Percentiles rank a stretch among this genome's conserved stretches.
Evolutionary conservation across 2,113 vertebrate genomes (phyloP).

Genomic region (Lucifuga dentata): DNA sequence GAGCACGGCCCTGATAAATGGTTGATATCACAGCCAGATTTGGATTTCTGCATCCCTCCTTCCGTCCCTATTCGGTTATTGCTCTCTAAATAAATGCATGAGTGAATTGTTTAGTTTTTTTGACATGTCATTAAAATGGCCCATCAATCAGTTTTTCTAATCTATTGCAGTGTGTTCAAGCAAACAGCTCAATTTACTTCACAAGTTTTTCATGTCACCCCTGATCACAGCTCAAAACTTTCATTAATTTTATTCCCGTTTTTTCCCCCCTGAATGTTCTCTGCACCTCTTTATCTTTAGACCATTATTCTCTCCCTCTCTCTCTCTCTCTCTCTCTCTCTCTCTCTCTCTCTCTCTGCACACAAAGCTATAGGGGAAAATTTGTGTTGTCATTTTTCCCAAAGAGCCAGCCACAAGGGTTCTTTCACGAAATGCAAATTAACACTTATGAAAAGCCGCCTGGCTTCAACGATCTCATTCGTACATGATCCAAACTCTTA

Average conservation of each 20-base stretch:
- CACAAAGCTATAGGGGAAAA: background rate
- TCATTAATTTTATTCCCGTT: background rate
- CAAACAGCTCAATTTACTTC: background rate
- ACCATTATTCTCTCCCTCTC: background rate
- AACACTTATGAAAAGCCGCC: too few species aligned
- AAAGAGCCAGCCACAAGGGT: background rate
- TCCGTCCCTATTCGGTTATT: slow-evolving; percentile 1
- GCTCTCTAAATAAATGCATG: background rate
- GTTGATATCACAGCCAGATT: slow-evolving; percentile 28
- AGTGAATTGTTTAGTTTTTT: background rate
- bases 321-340: background rate
- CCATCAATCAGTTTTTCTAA: slow-evolving; percentile 8
- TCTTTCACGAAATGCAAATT: too few species aligned
- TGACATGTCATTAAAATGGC: slow-evolving; percentile 1
- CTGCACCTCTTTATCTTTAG: background rate
- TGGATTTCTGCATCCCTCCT: background rate
- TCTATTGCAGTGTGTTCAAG: slow-evolving; percentile 11
- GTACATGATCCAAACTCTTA: too few species aligned
- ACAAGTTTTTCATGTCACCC: background rate
- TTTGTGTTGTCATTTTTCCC: slow-evolving; percentile 15
- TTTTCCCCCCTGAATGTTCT: background rate
- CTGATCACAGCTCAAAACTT: background rate
- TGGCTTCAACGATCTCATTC: too few species aligned
- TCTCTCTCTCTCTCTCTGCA: background rate
- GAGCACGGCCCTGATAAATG: slow-evolving; percentile 42